phyloP scores from a whole-genome alignment of 2,797 vertebrate genomes.

The Ispidina picta region DNA sequence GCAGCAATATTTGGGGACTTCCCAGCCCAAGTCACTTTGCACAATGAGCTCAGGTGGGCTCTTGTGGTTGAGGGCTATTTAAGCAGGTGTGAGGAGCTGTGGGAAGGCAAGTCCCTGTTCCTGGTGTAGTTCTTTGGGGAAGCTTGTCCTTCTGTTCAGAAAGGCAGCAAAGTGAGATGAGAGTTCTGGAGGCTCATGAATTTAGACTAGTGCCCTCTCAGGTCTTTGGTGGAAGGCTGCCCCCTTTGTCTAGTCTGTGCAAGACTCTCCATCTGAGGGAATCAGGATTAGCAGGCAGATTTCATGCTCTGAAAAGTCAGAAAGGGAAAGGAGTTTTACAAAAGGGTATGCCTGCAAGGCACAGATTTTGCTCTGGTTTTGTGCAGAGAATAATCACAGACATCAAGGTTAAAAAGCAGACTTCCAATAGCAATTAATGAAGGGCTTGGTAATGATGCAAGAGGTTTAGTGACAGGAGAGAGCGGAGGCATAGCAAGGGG shows the following conservation, averaged over 20 bases:
- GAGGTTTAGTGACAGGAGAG: slow-evolving; percentile 43
- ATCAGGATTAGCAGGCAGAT: slow-evolving; percentile 75
- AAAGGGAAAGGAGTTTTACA: slow-evolving; percentile 75
- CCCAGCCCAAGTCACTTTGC: not conserved
- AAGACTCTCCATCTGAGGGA: slow-evolving; percentile 61
- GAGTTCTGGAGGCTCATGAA: not conserved
- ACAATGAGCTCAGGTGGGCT: not conserved
- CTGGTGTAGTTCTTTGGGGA: not conserved
- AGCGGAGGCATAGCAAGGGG: not conserved
- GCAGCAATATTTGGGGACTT: not conserved
- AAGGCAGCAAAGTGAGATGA: not conserved
- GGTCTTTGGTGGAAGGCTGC: slow-evolving; percentile 17
- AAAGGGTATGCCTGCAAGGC: slow-evolving; percentile 74
- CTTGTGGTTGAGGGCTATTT: not conserved
- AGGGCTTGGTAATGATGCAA: slow-evolving; percentile 64
- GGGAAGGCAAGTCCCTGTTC: not conserved
- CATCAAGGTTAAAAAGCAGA: slow-evolving; percentile 72
- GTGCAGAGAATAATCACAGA: slow-evolving; percentile 68
- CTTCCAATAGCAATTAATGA: slow-evolving; percentile 75
- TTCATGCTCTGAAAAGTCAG: slow-evolving; percentile 86
- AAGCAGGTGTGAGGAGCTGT: not conserved
- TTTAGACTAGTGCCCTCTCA: not conserved
- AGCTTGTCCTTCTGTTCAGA: not conserved
- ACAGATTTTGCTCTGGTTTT: slow-evolving; percentile 68
- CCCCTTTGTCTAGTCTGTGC: slow-evolving; percentile 57